These are phyloP conservation scores for Xestobium rufovillosum DNA, from an alignment of 2,888 invertebrate genomes.

Conservation along the genomic window DNA sequence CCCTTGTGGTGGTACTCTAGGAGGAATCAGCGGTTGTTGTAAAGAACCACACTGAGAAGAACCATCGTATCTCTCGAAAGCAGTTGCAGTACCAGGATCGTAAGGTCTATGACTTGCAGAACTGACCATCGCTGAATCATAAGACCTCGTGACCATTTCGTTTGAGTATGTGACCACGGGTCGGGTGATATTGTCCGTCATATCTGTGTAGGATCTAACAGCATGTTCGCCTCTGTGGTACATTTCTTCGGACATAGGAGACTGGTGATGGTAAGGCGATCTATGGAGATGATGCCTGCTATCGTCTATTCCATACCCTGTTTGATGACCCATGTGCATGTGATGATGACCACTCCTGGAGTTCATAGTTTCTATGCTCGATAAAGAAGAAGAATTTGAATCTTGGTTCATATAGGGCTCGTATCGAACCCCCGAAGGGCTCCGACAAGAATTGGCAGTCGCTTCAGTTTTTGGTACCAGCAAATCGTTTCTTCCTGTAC, in stretches of 20 bases:
- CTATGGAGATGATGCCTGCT: conserved; percentile 47
- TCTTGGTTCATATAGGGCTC: conserved; percentile 62
- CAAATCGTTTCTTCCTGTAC: conserved; percentile 48
- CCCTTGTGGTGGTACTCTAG: conserved; percentile 46
- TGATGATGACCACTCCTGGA: conserved; percentile 43
- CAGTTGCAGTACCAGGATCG: conserved; percentile 52
- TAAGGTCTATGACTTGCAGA: conserved; percentile 51
- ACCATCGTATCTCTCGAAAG: conserved; percentile 59
- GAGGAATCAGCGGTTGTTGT: conserved; percentile 44
- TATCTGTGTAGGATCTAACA: conserved; percentile 53
- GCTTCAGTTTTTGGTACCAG: conserved; percentile 63
- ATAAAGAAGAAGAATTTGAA: conserved; percentile 61
- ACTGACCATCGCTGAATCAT: conserved; percentile 46
- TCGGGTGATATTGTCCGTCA: conserved; percentile 54
- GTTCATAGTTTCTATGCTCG: conserved; percentile 60
- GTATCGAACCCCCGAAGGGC: conserved; percentile 48
- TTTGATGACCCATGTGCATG: conserved; percentile 44
- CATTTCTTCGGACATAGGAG: conserved; percentile 51
- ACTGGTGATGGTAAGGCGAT: conserved; percentile 59
- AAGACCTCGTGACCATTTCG: conserved; percentile 44
- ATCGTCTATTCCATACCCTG: conserved; percentile 49
- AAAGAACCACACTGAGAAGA: conserved; percentile 40
- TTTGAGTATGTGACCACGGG: conserved; percentile 54
- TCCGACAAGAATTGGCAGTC: conserved; percentile 42
- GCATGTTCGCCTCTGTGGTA: conserved; percentile 37